These are phyloP conservation scores for Hyla sarda DNA, from an alignment of 2,113 vertebrate species.

Conservation along the genomic window DNA sequence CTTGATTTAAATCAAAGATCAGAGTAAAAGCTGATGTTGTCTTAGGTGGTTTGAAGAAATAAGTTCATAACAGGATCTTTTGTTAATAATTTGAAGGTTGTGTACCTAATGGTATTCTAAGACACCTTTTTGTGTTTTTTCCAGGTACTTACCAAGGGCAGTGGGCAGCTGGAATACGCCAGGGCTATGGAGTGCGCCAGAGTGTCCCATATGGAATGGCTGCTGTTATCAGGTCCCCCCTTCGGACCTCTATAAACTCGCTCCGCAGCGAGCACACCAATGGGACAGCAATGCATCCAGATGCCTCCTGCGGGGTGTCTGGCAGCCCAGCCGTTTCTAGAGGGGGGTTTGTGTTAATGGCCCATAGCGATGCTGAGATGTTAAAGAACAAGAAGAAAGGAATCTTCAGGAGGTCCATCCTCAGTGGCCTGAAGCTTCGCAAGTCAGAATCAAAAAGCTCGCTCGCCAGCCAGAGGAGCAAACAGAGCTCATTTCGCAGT, in stretches of 20 bases:
- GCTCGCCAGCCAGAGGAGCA: slow-evolving; percentile 96
- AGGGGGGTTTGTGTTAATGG: slow-evolving; percentile 90
- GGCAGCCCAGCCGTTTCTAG: slow-evolving; percentile 88
- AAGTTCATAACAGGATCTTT: background rate
- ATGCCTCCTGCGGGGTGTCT: slow-evolving; percentile 80
- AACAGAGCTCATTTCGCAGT: slow-evolving; percentile 98
- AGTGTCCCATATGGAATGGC: slow-evolving; percentile 98
- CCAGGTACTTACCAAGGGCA: slow-evolving; percentile 96
- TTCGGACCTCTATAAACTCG: slow-evolving; percentile 97
- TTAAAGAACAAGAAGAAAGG: slow-evolving; percentile 92
- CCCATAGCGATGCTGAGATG: slow-evolving; percentile 87
- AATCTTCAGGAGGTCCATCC: slow-evolving; percentile 92
- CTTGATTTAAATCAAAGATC: background rate
- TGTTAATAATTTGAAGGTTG: background rate
- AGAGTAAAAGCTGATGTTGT: background rate
- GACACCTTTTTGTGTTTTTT: slow-evolving; percentile 49
- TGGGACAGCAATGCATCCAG: slow-evolving; percentile 80
- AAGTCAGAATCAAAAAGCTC: slow-evolving; percentile 97
- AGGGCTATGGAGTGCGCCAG: slow-evolving; percentile 95
- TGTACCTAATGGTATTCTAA: accelerated
- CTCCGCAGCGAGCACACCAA: slow-evolving; percentile 96
- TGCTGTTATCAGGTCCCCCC: slow-evolving; percentile 93
- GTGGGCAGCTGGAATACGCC: slow-evolving; percentile 95
- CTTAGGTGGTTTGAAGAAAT: slow-evolving; percentile 1
- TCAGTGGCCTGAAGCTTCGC: slow-evolving; percentile 93